Base-by-base conservation (phyloP, 2,888 invertebrate genomes). In the Lomographa bimaculata region DNA sequence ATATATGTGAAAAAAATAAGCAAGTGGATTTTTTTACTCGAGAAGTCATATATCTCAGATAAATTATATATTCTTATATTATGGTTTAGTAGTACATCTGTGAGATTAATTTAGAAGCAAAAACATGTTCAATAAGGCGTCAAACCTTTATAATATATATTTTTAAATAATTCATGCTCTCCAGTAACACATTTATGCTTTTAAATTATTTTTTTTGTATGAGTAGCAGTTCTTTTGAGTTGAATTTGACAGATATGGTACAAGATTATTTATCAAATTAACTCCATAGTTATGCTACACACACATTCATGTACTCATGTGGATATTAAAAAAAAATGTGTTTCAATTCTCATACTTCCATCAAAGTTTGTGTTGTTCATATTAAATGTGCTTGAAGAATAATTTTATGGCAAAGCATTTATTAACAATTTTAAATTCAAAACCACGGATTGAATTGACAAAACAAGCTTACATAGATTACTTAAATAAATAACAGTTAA, bases 1-100 rank as follows among this genome's bases (percentile, higher is more conserved):
- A 28, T n/a, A n/a, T n/a, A 16, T 18, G 7, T 12, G 25, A 32
- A 34, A 17, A 27, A 1, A 27, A 19, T 28, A 17, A 33, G 39
- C 23, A 17, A 33, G 27, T 7, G 20, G n/a, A n/a, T n/a, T n/a
- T n/a, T n/a, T n/a, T n/a, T n/a, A n/a, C n/a, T n/a, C n/a, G n/a
- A n/a, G n/a, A n/a, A n/a, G n/a, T n/a, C n/a, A n/a, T n/a, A n/a
- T n/a, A n/a, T n/a, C 5, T 1, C 7, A 17, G 7, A 10, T 12
- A 16, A 19, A 20, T 5, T 11, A 19, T 18, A 30, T 28, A 25
- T 12, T 25, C 19, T 30, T 19, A 10, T 23, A 8, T 5, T 24
- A 14, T 14, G 29, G 7, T 38, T 38, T 25, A 38, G 29, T 35
- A 29, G 21, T 41, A 42, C 36, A 42, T 25, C 29, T 21, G 25